phyloP scores from a whole-genome alignment of 1,140 invertebrate species.

The Oncopodura yosiiana region DNA sequence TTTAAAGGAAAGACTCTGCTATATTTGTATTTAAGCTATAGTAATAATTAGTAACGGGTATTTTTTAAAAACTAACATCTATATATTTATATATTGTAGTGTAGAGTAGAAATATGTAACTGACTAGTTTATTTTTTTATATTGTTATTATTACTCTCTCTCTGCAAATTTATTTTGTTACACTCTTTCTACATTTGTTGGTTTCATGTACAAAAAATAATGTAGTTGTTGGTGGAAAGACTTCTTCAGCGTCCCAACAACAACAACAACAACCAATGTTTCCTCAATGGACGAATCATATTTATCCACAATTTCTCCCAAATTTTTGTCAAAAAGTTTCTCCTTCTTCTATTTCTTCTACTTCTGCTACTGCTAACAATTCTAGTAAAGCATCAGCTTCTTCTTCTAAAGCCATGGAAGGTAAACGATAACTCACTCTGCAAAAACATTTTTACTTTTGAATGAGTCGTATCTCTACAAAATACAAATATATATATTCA shows the following conservation, averaged over 20 bases:
- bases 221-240: constrained; percentile 21
- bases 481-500: too few relatives aligned
- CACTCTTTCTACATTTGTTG: too few relatives aligned
- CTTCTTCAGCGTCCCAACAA: constrained; percentile 24
- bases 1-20: too few relatives aligned
- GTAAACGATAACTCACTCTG: constrained; percentile 20
- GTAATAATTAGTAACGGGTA: too few relatives aligned
- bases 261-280: constrained; percentile 53
- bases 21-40: too few relatives aligned
- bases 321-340: constrained; percentile 40
- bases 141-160: too few relatives aligned
- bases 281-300: constrained; percentile 83
- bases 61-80: too few relatives aligned
- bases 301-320: constrained; percentile 81
- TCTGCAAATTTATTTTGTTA: too few relatives aligned
- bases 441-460: neutral
- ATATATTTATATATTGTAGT: too few relatives aligned
- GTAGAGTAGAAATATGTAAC: too few relatives aligned
- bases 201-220: constrained; percentile 6
- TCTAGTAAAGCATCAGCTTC: constrained; percentile 20
- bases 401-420: constrained; percentile 23
- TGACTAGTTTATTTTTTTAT: too few relatives aligned
- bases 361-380: constrained; percentile 4
- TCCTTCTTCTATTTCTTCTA: constrained; percentile 12
- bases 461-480: too few relatives aligned